Evolutionary conservation across 2,797 vertebrate species (phyloP), one percentile per base, ranked within the genome.

Genomic region (Tachyglossus aculeatus): DNA sequence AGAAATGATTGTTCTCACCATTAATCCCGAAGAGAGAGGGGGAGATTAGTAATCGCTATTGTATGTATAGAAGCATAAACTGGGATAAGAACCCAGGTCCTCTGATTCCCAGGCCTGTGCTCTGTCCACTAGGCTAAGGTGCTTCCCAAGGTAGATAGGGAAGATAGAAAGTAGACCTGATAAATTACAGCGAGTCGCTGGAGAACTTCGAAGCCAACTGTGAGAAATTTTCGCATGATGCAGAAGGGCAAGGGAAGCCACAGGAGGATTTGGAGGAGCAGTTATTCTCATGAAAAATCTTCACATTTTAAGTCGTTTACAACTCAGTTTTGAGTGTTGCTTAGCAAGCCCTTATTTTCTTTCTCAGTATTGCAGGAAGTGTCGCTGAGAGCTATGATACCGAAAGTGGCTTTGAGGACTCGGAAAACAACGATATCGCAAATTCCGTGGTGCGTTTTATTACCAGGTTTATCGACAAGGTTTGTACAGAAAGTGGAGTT

Each of bases 381-480:
- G 96, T 99, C 55, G 97, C 97, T 5, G 98, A 99, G 81, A 99
- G 98, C 91, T 99, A 97, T 37, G 98, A 99, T 85, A 99, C 97
- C 0, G 98, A 99, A 86, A 99, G 98, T 38, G 98, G 98, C 1
- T 99, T 98, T 80, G 98, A 99, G 88, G 98, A 99, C 79, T 96
- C 96, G 0, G 98, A 99, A 82, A 98, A 86, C 89, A 98, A 93
- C 19, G 98, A 99, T 21, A 92, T 97, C 48, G 95, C 97, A 52
- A 98, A 98, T 21, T 95, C 96, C 0, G 96, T 97, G 32, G 95
- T 96, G 48, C 91, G 94, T 52, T 99, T 99, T 64, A 95, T 99
- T 47, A 95, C 97, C 6, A 95, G 98, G 51, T 99, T 99, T 90
- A 97, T 99, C 56, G 98, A 99, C 89, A 99, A 99, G 78, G 97